Percentiles rank a stretch among this genome's conserved stretches.
phyloP scores from a whole-genome alignment of 1,140 invertebrate species.

The Samia ricini region DNA sequence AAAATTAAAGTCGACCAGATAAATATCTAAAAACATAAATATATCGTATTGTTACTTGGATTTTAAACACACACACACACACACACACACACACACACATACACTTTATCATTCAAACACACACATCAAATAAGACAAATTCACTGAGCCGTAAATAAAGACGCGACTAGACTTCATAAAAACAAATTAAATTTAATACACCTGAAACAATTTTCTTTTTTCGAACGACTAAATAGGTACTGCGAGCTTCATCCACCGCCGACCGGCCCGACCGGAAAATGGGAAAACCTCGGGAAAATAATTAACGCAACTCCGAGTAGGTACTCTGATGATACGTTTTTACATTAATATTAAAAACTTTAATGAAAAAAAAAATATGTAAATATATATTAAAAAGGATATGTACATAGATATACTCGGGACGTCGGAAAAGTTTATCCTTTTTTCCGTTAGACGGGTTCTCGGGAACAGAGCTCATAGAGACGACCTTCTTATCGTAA shows the following conservation, averaged over 20 bases:
- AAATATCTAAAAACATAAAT: no score
- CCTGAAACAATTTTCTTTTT: conserved; percentile 26
- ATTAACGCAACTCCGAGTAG: conserved; percentile 51
- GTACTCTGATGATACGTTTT: conserved; percentile 58
- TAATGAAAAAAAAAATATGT: conserved; percentile 77
- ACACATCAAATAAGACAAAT: neutral
- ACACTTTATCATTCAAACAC: no score
- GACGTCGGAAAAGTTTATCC: conserved; percentile 55
- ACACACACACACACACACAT: no score
- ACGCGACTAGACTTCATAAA: conserved; percentile 30
- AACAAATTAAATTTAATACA: conserved; percentile 47
- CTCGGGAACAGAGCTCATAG: conserved; percentile 20
- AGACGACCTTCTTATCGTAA: neutral
- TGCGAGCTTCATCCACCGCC: neutral
- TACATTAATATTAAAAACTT: conserved; percentile 77
- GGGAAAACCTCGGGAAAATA: conserved; percentile 50
- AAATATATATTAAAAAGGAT: conserved; percentile 58
- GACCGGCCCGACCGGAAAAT: conserved; percentile 40
- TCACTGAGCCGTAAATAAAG: conserved; percentile 18
- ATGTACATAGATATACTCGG: no score
- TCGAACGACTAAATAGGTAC: conserved; percentile 8
- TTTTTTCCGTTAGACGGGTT: conserved; percentile 67
- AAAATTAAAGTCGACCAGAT: no score
- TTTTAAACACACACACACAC: no score
- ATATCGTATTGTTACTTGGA: no score